Evolutionary conservation across 1,140 invertebrate genomes (phyloP).

Genomic region (Sinella curviseta): DNA sequence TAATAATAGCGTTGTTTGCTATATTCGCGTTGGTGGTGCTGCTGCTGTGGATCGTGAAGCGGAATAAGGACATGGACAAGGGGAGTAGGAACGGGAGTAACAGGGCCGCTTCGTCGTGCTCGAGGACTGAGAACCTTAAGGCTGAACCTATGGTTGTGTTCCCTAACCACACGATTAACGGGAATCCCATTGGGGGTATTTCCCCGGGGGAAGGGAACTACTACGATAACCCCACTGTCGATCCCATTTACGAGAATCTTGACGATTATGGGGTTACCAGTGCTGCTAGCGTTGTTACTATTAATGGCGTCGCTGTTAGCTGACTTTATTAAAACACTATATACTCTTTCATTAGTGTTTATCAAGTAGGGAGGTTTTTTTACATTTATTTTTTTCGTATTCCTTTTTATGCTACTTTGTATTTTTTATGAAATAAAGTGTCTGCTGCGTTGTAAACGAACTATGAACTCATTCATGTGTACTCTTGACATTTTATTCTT

Average conservation of each 20-base stretch:
- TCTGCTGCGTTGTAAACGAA: too few species aligned
- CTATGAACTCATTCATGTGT: too few species aligned
- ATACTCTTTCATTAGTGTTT: background rate
- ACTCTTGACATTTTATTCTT: too few species aligned
- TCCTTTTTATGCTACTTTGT: background rate
- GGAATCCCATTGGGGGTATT: background rate
- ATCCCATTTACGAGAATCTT: constrained; percentile 47
- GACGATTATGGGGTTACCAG: constrained; percentile 42
- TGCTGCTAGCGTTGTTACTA: constrained; percentile 41
- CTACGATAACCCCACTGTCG: constrained; percentile 47
- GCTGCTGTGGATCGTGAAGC: constrained; percentile 27
- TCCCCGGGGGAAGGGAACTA: constrained; percentile 27
- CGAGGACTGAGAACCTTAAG: constrained; percentile 21
- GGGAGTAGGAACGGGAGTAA: background rate
- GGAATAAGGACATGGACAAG: constrained; percentile 10
- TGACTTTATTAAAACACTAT: constrained; percentile 15
- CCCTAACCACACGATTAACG: constrained; percentile 16
- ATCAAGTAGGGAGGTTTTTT: too few species aligned
- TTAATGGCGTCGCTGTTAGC: constrained; percentile 45
- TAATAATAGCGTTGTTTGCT: constrained; percentile 54
- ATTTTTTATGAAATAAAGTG: background rate
- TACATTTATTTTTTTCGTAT: background rate
- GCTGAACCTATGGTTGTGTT: constrained; percentile 44
- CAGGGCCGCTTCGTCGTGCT: background rate
- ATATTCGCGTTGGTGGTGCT: constrained; percentile 52